Evolutionary conservation across 2,113 vertebrate genomes (phyloP).

Genomic region (Oxyura jamaicensis): DNA sequence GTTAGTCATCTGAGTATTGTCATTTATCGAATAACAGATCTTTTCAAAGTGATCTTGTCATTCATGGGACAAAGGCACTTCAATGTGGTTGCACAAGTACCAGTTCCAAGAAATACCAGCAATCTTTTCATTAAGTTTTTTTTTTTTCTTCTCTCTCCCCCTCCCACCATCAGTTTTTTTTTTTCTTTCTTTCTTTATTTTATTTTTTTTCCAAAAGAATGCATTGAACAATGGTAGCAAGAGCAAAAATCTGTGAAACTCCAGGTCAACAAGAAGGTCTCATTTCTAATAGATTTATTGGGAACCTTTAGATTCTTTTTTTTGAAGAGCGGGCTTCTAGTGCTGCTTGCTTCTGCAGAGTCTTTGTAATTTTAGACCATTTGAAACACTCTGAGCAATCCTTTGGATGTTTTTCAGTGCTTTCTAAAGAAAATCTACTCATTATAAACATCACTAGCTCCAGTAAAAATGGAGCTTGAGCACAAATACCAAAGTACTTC

Average conservation of each 20-base stretch:
- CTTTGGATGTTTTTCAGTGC: neutral
- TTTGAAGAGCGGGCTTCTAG: neutral
- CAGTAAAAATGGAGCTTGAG: neutral
- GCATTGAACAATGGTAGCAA: neutral
- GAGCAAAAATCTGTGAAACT: neutral
- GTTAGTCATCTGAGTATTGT: slow-evolving; percentile 1
- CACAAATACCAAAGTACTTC: neutral
- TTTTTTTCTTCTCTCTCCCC: neutral
- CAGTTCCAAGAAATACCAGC: slow-evolving; percentile 1
- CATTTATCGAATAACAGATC: slow-evolving; percentile 11
- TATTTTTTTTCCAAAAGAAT: neutral
- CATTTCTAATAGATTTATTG: neutral
- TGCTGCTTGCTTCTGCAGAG: neutral
- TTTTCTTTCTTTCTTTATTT: neutral
- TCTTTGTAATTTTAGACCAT: neutral
- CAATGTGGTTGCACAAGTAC: slow-evolving; percentile 3
- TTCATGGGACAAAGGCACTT: neutral
- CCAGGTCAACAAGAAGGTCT: neutral
- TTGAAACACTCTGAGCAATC: neutral
- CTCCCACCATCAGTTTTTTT: neutral
- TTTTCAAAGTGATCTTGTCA: slow-evolving; percentile 14
- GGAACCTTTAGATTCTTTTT: neutral
- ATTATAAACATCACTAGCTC: neutral
- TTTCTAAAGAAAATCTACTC: slow-evolving; percentile 17
- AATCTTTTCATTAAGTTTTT: neutral